Conservation (phyloP, 2,888 invertebrate genomes). For the Tricholauxania praeusta region DNA sequence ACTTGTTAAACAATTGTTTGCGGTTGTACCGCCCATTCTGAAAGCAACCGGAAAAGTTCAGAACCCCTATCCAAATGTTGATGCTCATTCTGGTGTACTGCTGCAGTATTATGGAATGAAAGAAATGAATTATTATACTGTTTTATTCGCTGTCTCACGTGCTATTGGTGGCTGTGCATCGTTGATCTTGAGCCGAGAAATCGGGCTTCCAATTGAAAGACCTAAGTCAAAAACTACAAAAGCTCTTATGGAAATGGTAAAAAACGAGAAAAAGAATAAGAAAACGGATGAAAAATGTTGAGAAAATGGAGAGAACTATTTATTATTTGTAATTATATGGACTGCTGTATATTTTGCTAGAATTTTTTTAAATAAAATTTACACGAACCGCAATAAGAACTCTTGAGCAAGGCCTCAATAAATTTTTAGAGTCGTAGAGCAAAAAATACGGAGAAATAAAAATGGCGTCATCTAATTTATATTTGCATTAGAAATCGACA, state of each 20-base stretch:
- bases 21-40: conserved; percentile 82
- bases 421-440: too few species aligned
- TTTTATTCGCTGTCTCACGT: conserved; percentile 85
- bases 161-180: conserved; percentile 82
- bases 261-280: neutral
- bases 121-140: conserved; percentile 89
- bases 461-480: too few species aligned
- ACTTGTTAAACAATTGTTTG: conserved; percentile 80
- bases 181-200: conserved; percentile 81
- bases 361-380: too few species aligned
- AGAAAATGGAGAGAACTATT: too few species aligned
- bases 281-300: neutral
- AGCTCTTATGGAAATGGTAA: conserved; percentile 58
- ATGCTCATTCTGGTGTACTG: conserved; percentile 87
- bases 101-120: conserved; percentile 83
- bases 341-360: too few species aligned
- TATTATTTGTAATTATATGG: too few species aligned
- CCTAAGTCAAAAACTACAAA: conserved; percentile 79
- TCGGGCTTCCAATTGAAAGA: conserved; percentile 82
- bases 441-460: too few species aligned
- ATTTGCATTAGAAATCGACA: too few species aligned
- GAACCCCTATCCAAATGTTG: conserved; percentile 92
- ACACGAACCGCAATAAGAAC: too few species aligned
- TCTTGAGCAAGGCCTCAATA: too few species aligned
- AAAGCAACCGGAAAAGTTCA: conserved; percentile 83